Percentiles rank a stretch among this genome's conserved stretches.
phyloP scores from a whole-genome alignment of 2,113 vertebrate genomes.

The Manacus vitellinus region DNA sequence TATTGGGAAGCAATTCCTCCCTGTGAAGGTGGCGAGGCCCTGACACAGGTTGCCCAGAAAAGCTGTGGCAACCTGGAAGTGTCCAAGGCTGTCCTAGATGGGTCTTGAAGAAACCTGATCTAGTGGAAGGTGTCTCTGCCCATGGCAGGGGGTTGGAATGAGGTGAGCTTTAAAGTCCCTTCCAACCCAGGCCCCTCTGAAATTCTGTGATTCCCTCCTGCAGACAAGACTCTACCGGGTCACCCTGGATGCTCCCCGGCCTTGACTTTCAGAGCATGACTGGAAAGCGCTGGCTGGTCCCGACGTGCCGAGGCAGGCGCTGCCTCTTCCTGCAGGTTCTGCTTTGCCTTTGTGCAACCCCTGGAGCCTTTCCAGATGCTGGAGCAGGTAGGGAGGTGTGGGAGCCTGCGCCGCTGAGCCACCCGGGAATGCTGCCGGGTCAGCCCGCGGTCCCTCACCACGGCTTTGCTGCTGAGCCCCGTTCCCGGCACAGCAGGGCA shows the following conservation, averaged over 20 bases:
- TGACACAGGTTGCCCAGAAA: not conserved
- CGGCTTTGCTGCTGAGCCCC: not conserved
- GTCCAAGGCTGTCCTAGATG: rapidly evolving
- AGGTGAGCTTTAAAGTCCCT: rapidly evolving
- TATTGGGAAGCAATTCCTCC: not conserved
- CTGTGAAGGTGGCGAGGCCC: not conserved
- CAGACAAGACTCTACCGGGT: not conserved
- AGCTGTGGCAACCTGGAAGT: not conserved
- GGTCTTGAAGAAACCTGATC: not conserved
- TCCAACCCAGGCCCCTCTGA: not conserved
- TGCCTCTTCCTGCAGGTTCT: conserved; percentile 28
- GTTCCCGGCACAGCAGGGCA: rapidly evolving
- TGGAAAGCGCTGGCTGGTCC: not conserved
- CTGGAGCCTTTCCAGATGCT: conserved; percentile 14
- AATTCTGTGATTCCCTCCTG: not conserved
- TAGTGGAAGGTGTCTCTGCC: too few relatives aligned
- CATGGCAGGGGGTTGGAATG: rapidly evolving
- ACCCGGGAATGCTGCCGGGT: rapidly evolving
- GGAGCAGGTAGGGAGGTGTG: not conserved
- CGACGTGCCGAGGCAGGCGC: not conserved
- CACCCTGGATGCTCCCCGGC: not conserved
- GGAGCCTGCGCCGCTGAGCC: rapidly evolving
- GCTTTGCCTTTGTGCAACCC: conserved; percentile 23
- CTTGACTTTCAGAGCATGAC: not conserved
- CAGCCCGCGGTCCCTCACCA: rapidly evolving